Percentiles rank a stretch among this genome's conserved stretches.
Evolutionary conservation across 2,888 invertebrate species (phyloP).

Genomic region (Belgica antarctica): DNA sequence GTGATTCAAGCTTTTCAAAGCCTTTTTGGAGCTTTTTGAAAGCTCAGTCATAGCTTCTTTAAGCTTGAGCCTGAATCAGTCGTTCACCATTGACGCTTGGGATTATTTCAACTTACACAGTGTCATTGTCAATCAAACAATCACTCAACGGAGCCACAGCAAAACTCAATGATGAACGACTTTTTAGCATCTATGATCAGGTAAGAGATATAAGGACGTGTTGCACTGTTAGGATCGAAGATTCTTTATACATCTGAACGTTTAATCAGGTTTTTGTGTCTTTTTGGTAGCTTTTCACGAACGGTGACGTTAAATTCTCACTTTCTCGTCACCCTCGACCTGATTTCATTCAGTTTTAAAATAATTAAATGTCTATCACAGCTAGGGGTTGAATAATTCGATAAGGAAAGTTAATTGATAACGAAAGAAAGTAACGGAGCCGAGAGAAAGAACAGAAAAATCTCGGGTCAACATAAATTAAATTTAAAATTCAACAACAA

Average conservation of each 20-base stretch:
- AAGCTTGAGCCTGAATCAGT: background rate
- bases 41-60: background rate
- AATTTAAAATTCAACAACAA: slow-evolving; percentile 11
- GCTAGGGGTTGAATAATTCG: slow-evolving; percentile 34
- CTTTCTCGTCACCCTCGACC: background rate
- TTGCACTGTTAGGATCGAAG: slow-evolving; percentile 37
- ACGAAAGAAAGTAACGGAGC: background rate
- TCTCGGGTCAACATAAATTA: no score
- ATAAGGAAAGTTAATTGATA: background rate
- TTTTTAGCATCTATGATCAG: no score
- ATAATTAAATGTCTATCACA: slow-evolving; percentile 35
- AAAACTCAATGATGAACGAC: no score
- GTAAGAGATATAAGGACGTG: slow-evolving; percentile 40
- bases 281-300: slow-evolving; percentile 3
- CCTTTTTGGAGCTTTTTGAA: background rate
- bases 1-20: background rate
- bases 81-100: no score
- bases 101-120: no score
- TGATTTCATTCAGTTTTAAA: slow-evolving; percentile 42
- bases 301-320: background rate
- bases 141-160: no score
- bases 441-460: slow-evolving; percentile 12
- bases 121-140: no score
- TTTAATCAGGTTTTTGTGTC: slow-evolving; percentile 21
- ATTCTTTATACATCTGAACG: slow-evolving; percentile 14